Evolutionary conservation across 2,888 invertebrate species (phyloP), one percentile per base, ranked within the genome.

Genomic region (Tipula confusa): DNA sequence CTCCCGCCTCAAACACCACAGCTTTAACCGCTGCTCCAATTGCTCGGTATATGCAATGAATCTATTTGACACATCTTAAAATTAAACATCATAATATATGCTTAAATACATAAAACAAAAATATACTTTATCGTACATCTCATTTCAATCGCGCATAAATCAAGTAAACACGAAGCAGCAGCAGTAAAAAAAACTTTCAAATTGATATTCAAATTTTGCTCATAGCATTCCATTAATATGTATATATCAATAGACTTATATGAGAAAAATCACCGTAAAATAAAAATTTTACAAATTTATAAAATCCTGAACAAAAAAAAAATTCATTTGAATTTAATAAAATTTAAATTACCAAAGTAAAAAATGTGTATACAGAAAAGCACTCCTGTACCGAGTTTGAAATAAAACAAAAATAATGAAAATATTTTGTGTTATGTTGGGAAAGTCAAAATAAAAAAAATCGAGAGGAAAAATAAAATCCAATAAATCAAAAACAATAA

Each of bases 401-500:
- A 38, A 38, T n/a, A n/a, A 38, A 38, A 13, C 64, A 24, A 64
- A 24, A 64, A 64, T 64, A 64, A 64, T 24, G 64, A 64, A 64
- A 64, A 64, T 64, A n/a, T n/a, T n/a, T n/a, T n/a, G 18, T 64
- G 64, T 64, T 64, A 24, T 64, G 64, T 64, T 43, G 15, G 15
- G 15, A 15, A 43, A 15, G 5, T 15, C 5, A 33, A 33, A 33
- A 33, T 33, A 33, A 9, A 33, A 33, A 9, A 15, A 15, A 15
- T 15, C 15, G 15, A 15, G 24, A 24, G 64, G 15, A 43, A 64
- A 64, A 64, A 64, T 64, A 64, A 64, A 64, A 64, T 9, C 24
- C 64, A 64, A 64, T 64, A 64, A 64, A 64, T 64, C 64, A 64
- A 64, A 64, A 64, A 64, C 64, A 64, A 64, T 64, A 64, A 64